Evolutionary conservation across 2,113 vertebrate species (phyloP), one percentile per base, ranked within the genome.

Genomic region (Zapus hudsonius): DNA sequence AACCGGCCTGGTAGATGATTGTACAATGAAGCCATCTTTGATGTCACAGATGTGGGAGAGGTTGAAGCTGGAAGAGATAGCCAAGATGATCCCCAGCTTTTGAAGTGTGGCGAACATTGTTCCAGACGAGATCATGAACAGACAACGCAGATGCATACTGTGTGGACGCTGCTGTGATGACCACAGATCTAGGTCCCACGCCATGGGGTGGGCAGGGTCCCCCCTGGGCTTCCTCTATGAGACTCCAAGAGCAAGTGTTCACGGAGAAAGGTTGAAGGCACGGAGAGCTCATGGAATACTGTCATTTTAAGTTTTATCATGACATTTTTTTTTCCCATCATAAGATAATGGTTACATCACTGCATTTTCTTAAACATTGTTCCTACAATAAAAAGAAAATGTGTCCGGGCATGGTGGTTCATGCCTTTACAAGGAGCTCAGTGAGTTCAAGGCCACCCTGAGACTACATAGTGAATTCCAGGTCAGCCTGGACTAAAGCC

Each of bases 21-120:
- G 92, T 95, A 95, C 88, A 88, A 91, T 42, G 69, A 55, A 83
- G 73, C 82, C 7, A 79, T 85, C 97, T 97, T 98, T 98, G 96
- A 95, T 97, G 94, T 97, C 93, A 84, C 73, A 52, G 91, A 92
- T 5, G 87, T 95, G 92, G 93, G 66, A 87, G 94, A 93, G 72
- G 95, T 92, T 96, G 85, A 91, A 93, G 76, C 78, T 40, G 57
- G 7, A 23, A 72, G 74, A 90, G 94, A 93, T 95, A 95, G 95
- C 79, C 67, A 57, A 79, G 96, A 95, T 63, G 7, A 3, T 42
- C 4, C n/a, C 95, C 61, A 33, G 89, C 92, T 93, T 94, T 93
- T 93, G 70, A 92, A 93, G 83, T 91, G 90, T n/a, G 44, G 47
- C 33, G 47, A 12, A 61, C 36, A 79, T 81, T 44, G 70, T 93